Conservation (phyloP, 2,113 vertebrate species). For the Aspiorhynchus laticeps region DNA sequence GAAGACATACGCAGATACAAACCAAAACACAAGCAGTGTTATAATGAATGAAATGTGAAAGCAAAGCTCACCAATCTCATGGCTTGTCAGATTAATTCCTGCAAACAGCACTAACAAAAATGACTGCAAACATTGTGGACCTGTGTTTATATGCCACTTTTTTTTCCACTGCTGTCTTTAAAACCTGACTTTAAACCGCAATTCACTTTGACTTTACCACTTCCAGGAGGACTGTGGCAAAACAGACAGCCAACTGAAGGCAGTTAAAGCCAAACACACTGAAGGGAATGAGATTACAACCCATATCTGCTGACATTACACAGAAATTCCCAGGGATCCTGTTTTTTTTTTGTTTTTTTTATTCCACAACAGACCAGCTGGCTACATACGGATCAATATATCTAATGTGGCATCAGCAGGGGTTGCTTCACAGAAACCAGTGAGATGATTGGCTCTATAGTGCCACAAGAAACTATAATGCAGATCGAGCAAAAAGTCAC, state of each 20-base stretch:
- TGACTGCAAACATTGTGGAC: background rate
- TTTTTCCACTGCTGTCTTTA: background rate
- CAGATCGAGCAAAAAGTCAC: slow-evolving; percentile 46
- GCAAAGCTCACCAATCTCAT: background rate
- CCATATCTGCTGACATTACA: slow-evolving; percentile 23
- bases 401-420: slow-evolving; percentile 63
- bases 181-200: background rate
- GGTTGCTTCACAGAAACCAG: slow-evolving; percentile 56
- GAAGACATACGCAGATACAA: background rate
- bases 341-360: background rate
- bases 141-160: background rate
- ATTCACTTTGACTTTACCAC: background rate
- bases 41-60: background rate
- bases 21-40: background rate
- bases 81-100: background rate
- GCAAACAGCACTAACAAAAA: background rate
- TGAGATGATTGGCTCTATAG: slow-evolving; percentile 44
- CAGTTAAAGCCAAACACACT: slow-evolving; percentile 1
- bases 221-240: background rate
- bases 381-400: slow-evolving; percentile 71
- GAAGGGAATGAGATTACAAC: background rate
- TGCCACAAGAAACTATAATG: slow-evolving; percentile 58
- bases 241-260: background rate
- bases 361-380: slow-evolving; percentile 63
- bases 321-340: background rate